Evolutionary conservation across 2,888 invertebrate genomes (phyloP).

Genomic region (Netelia virgata): DNA sequence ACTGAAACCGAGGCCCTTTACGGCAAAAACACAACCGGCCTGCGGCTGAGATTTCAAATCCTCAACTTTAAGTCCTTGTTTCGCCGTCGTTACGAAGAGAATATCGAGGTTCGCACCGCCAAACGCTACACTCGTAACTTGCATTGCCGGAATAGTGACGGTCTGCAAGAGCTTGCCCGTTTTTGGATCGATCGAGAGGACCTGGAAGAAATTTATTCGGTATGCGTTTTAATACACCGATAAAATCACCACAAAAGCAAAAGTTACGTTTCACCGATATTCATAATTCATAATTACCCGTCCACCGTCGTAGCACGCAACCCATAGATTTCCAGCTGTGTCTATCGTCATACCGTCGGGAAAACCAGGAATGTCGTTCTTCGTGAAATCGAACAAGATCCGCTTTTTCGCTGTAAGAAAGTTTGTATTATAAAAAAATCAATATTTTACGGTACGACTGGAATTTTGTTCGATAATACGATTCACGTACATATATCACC

Average conservation of each 20-base stretch:
- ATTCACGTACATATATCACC: slow-evolving; percentile 86
- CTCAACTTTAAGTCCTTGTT: slow-evolving; percentile 82
- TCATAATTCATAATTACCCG: slow-evolving; percentile 86
- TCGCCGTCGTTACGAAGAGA: slow-evolving; percentile 89
- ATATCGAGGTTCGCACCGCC: slow-evolving; percentile 89
- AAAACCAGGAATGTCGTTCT: slow-evolving; percentile 87
- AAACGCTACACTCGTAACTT: slow-evolving; percentile 90
- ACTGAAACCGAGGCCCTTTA: slow-evolving; percentile 82
- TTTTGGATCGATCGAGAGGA: slow-evolving; percentile 87
- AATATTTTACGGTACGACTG: too few species aligned
- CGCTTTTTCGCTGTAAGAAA: slow-evolving; percentile 86
- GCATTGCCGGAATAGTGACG: slow-evolving; percentile 87
- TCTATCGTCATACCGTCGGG: slow-evolving; percentile 94
- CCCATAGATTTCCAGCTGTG: slow-evolving; percentile 91
- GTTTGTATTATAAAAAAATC: background rate
- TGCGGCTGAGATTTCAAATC: slow-evolving; percentile 83
- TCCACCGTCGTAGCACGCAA: slow-evolving; percentile 89
- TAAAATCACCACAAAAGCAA: too few species aligned
- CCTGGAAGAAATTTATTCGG: slow-evolving; percentile 82
- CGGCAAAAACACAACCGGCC: slow-evolving; percentile 85
- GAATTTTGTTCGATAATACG: background rate
- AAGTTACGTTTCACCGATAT: too few species aligned
- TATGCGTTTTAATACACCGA: background rate
- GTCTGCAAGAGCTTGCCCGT: slow-evolving; percentile 86
- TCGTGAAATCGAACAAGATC: slow-evolving; percentile 87